phyloP scores from a whole-genome alignment of 2,888 invertebrate genomes.

The Conus canariensis region DNA sequence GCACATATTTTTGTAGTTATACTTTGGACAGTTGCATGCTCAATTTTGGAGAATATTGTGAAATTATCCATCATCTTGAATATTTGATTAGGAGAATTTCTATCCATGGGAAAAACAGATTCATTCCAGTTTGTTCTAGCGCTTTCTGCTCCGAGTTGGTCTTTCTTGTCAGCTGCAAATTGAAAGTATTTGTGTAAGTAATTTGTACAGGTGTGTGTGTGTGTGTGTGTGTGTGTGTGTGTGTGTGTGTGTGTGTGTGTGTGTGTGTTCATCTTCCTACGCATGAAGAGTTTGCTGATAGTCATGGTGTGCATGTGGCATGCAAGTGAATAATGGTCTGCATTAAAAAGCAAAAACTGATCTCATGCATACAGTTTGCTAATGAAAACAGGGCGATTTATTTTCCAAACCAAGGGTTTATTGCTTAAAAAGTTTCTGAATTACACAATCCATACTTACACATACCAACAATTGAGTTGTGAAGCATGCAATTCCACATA shows the following conservation, averaged over 20 bases:
- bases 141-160: too few species aligned
- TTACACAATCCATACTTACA: not conserved
- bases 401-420: slow-evolving; percentile 15
- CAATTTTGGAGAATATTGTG: not conserved
- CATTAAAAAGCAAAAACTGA: not conserved
- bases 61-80: too few species aligned
- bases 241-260: not conserved
- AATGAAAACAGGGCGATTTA: not conserved
- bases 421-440: slow-evolving; percentile 7
- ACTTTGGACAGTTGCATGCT: not conserved
- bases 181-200: too few species aligned
- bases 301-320: not conserved
- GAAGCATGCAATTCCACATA: not conserved
- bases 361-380: not conserved
- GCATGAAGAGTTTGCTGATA: not conserved
- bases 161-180: too few species aligned
- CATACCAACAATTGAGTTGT: not conserved
- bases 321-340: not conserved
- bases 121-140: too few species aligned
- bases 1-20: too few species aligned
- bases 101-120: too few species aligned
- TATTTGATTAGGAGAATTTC: too few species aligned
- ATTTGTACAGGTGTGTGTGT: too few species aligned
- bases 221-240: too few species aligned
- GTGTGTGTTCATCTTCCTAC: not conserved